Conservation (phyloP, 2,113 vertebrate genomes). For the Festucalex cinctus region DNA sequence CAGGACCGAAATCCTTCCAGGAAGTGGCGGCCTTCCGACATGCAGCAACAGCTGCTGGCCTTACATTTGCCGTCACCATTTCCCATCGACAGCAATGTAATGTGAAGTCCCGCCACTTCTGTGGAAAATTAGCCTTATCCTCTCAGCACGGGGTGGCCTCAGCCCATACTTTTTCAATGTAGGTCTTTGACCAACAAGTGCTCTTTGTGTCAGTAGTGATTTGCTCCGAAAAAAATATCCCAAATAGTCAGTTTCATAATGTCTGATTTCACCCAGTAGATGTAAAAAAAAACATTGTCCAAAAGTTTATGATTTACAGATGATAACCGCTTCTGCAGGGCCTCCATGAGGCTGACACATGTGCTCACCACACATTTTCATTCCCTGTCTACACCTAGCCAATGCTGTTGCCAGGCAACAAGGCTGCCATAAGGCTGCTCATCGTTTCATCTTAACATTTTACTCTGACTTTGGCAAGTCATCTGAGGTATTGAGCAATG, state of each 20-base stretch:
- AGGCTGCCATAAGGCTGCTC: background rate
- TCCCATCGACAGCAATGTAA: constrained; percentile 1
- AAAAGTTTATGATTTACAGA: constrained; percentile 1
- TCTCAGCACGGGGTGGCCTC: constrained; percentile 23
- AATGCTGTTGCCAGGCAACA: constrained; percentile 1
- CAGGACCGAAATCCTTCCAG: constrained; percentile 42
- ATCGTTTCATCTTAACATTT: background rate
- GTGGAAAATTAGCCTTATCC: constrained; percentile 3
- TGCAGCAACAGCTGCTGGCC: constrained; percentile 47
- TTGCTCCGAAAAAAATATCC: background rate
- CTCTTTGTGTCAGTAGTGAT: background rate
- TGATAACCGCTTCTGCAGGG: background rate
- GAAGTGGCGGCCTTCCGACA: constrained; percentile 43
- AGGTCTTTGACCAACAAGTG: background rate
- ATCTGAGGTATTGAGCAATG: background rate
- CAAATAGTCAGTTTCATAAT: background rate
- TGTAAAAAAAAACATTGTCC: background rate
- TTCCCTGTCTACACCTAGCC: background rate
- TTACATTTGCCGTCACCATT: background rate
- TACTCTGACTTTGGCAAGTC: background rate
- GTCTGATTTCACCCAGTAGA: background rate
- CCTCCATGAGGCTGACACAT: background rate
- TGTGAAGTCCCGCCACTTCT: constrained; percentile 5
- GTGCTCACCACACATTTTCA: background rate
- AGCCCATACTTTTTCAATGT: constrained; percentile 14